These are phyloP conservation scores for Nasonovia ribisnigri DNA, from an alignment of 2,888 invertebrate species.

Conservation along the genomic window DNA sequence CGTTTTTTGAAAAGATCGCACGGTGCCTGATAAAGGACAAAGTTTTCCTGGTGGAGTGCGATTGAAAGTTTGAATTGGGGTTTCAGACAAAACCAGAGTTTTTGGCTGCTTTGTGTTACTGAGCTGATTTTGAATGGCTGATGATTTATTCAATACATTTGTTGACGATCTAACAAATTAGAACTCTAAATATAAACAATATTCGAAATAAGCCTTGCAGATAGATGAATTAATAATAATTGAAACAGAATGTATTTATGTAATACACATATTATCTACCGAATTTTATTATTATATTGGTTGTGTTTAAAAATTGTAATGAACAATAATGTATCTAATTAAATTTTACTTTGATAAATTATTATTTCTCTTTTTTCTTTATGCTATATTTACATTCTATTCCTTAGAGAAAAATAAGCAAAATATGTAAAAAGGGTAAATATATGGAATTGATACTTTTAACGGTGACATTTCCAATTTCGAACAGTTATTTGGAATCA, in stretches of 20 bases:
- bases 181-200: neutral
- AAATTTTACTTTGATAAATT: neutral
- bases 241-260: neutral
- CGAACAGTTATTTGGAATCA: neutral
- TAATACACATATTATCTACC: neutral
- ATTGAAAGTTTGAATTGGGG: constrained; percentile 38
- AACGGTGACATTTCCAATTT: neutral
- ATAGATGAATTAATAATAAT: neutral
- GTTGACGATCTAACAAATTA: neutral
- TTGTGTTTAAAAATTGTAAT: neutral
- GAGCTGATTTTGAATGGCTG: constrained; percentile 27
- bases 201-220: neutral
- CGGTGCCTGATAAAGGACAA: constrained; percentile 26
- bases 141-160: neutral
- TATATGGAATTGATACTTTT: neutral
- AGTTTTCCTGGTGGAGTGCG: constrained; percentile 30
- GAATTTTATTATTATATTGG: neutral
- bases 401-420: neutral
- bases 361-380: neutral
- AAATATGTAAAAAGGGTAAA: neutral
- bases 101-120: constrained; percentile 11
- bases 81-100: constrained; percentile 28
- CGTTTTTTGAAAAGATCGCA: neutral
- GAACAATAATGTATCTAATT: neutral
- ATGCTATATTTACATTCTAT: neutral